These are phyloP conservation scores for Drosophila mojavensis DNA, from an alignment of 1,140 invertebrate genomes.

Conservation along the genomic window DNA sequence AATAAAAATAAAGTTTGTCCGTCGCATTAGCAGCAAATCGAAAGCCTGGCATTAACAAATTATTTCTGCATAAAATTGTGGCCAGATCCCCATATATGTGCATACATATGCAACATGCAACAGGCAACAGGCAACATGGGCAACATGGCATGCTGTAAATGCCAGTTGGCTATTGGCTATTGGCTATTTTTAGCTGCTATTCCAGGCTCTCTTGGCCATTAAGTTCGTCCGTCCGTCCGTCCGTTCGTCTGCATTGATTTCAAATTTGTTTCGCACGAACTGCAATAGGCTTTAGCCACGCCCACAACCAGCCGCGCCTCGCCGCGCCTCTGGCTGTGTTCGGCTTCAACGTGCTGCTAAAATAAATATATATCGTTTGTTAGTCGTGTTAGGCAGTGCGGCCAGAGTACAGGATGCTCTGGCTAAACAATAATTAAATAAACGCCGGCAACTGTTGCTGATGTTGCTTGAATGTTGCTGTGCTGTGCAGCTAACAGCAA, in stretches of 20 bases:
- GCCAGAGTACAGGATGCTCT: slow-evolving; percentile 40
- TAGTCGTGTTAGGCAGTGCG: slow-evolving; percentile 42
- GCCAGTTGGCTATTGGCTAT: slow-evolving; percentile 44
- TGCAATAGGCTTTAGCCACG: slow-evolving; percentile 20
- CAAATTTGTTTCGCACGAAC: slow-evolving; percentile 66
- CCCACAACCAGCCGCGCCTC: not conserved
- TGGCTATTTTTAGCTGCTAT: slow-evolving; percentile 60
- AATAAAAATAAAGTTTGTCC: slow-evolving; percentile 13
- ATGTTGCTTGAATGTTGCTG: too few species aligned
- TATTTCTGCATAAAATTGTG: slow-evolving; percentile 68
- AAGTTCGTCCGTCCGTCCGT: slow-evolving; percentile 10
- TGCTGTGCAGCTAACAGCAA: slow-evolving; percentile 16
- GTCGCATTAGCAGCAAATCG: slow-evolving; percentile 28
- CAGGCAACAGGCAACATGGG: slow-evolving; percentile 15
- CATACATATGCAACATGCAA: not conserved
- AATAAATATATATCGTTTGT: slow-evolving; percentile 52
- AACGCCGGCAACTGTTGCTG: slow-evolving; percentile 17
- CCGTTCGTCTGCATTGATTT: slow-evolving; percentile 55
- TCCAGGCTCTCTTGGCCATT: slow-evolving; percentile 33
- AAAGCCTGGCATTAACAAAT: slow-evolving; percentile 65
- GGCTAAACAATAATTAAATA: slow-evolving; percentile 52
- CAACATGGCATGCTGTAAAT: slow-evolving; percentile 36
- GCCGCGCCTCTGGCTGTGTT: slow-evolving; percentile 1
- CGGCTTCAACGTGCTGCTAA: slow-evolving; percentile 21
- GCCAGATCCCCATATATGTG: slow-evolving; percentile 37